Conservation (phyloP, 2,797 vertebrate genomes). For the Sebastes melanostomus region DNA sequence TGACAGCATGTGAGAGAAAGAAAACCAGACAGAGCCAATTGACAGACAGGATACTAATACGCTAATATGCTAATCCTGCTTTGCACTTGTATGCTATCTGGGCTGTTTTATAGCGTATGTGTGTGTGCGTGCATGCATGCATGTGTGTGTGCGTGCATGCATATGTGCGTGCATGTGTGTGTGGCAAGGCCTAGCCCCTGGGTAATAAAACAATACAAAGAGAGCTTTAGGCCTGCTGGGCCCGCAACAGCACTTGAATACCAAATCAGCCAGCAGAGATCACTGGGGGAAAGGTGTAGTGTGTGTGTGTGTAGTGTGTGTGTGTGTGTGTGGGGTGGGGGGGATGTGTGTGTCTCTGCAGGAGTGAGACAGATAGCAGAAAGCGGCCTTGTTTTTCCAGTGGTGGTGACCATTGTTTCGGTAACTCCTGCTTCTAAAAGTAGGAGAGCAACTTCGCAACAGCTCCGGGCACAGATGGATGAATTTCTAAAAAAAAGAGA, state of each 20-base stretch:
- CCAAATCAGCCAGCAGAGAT: slow-evolving; percentile 75
- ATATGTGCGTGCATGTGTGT: slow-evolving; percentile 46
- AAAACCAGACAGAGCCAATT: slow-evolving; percentile 62
- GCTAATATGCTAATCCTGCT: slow-evolving; percentile 77
- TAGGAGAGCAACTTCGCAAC: slow-evolving; percentile 65
- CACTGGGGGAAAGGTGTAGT: slow-evolving; percentile 66
- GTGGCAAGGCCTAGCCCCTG: slow-evolving; percentile 69
- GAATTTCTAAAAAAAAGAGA: slow-evolving; percentile 55
- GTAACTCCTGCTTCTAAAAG: slow-evolving; percentile 71
- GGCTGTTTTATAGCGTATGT: slow-evolving; percentile 36
- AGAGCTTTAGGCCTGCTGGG: slow-evolving; percentile 78
- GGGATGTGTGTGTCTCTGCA: slow-evolving; percentile 13
- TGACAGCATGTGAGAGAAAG: slow-evolving; percentile 53
- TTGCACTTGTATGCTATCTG: slow-evolving; percentile 72
- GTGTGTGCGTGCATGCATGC: slow-evolving; percentile 37
- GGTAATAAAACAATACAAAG: slow-evolving; percentile 82
- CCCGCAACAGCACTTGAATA: slow-evolving; percentile 74
- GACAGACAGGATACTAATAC: slow-evolving; percentile 78
- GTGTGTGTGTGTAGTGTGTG: slow-evolving; percentile 18
- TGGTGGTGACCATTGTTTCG: slow-evolving; percentile 65
- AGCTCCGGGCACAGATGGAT: slow-evolving; percentile 65
- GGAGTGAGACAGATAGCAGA: slow-evolving; percentile 42
- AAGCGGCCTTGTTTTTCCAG: slow-evolving; percentile 53
- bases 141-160: slow-evolving; percentile 19
- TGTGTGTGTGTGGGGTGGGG: slow-evolving; percentile 16